Percentiles rank a stretch among this genome's conserved stretches.
These are phyloP conservation scores for Drosophila paranaensis DNA, from an alignment of 2,888 invertebrate genomes.

Conservation along the genomic window DNA sequence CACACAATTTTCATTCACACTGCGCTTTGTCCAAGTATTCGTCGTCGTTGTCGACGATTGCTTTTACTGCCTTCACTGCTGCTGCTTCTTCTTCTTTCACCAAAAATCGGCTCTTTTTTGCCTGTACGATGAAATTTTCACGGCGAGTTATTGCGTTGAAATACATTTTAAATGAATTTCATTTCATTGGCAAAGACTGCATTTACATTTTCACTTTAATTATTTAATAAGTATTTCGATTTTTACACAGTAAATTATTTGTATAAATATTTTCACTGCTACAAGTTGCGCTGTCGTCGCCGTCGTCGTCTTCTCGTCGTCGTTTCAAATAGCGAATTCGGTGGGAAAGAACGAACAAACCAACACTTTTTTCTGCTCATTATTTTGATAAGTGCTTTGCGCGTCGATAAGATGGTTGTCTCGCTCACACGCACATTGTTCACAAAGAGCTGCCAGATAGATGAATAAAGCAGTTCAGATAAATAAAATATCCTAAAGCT, in stretches of 20 bases:
- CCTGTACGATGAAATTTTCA: conserved; percentile 81
- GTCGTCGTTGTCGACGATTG: conserved; percentile 74
- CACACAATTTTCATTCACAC: conserved; percentile 74
- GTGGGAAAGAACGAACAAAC: conserved; percentile 66
- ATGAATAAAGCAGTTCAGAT: conserved; percentile 17
- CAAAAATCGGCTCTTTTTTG: conserved; percentile 81
- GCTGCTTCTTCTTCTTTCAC: conserved; percentile 68
- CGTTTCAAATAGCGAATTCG: conserved; percentile 71
- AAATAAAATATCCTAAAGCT: background rate
- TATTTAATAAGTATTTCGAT: conserved; percentile 46
- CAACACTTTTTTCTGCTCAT: conserved; percentile 66
- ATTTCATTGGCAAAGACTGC: conserved; percentile 66
- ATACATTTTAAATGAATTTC: conserved; percentile 81
- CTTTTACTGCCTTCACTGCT: conserved; percentile 71
- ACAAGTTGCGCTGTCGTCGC: conserved; percentile 80
- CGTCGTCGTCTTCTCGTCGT: conserved; percentile 70
- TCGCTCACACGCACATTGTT: conserved; percentile 45
- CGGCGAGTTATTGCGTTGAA: conserved; percentile 70
- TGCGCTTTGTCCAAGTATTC: conserved; percentile 74
- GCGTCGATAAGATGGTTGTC: conserved; percentile 31
- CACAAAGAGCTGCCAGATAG: conserved; percentile 43
- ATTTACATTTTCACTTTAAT: conserved; percentile 56
- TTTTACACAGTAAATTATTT: conserved; percentile 64
- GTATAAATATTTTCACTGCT: conserved; percentile 75
- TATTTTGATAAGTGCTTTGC: conserved; percentile 73